These are phyloP conservation scores for Leptobrachium leishanense DNA, from an alignment of 2,113 vertebrate species.

Conservation along the genomic window DNA sequence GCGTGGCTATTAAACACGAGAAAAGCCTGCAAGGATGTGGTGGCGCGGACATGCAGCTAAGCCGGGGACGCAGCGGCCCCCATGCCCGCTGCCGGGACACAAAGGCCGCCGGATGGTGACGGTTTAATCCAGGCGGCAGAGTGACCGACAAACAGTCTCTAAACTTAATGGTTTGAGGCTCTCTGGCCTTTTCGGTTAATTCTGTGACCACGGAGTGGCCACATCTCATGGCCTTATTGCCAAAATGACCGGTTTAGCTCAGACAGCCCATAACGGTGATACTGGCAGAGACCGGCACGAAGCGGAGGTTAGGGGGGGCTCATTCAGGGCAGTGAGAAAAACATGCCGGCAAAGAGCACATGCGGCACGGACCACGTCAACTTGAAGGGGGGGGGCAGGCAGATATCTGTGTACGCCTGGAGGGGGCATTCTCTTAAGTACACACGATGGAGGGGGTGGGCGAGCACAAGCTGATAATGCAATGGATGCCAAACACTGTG, in stretches of 20 bases:
- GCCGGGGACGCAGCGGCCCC: background rate
- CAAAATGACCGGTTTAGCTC: too few species aligned
- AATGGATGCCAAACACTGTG: constrained; percentile 71
- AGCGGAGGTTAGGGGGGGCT: constrained; percentile 59
- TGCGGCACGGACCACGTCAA: constrained; percentile 61
- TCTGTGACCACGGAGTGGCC: too few species aligned
- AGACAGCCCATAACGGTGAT: background rate
- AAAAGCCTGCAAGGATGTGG: constrained; percentile 25
- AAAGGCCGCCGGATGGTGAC: background rate
- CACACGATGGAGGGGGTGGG: constrained; percentile 55
- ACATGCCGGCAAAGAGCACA: constrained; percentile 78
- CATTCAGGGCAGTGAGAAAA: constrained; percentile 65
- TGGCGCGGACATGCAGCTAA: constrained; percentile 67
- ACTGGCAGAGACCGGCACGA: constrained; percentile 45
- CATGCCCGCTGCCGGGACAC: background rate
- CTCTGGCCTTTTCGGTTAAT: too few species aligned
- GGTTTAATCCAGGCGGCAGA: background rate
- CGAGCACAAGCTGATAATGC: constrained; percentile 72
- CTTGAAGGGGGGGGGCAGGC: background rate
- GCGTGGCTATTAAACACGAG: constrained; percentile 72
- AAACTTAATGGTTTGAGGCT: too few species aligned
- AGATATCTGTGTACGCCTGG: background rate
- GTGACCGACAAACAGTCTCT: too few species aligned
- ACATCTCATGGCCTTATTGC: too few species aligned
- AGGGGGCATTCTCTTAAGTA: constrained; percentile 11